Percentiles rank a stretch among this genome's conserved stretches.
These are phyloP conservation scores for Melanostoma scalare DNA, from an alignment of 2,888 invertebrate genomes.

Conservation along the genomic window DNA sequence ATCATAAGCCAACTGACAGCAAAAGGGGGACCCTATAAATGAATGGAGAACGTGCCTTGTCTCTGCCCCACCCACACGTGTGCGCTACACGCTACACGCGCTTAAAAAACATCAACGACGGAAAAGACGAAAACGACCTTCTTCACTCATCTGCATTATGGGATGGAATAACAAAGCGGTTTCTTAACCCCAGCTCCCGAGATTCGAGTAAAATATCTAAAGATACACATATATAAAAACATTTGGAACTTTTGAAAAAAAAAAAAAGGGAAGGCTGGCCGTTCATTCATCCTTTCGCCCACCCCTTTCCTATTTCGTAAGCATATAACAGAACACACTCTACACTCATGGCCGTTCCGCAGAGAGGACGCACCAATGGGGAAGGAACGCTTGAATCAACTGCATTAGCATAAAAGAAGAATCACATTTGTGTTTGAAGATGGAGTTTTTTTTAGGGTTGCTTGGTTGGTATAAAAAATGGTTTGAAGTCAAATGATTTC, in stretches of 20 bases:
- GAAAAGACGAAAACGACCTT: constrained; percentile 46
- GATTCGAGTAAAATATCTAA: constrained; percentile 2
- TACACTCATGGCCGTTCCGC: constrained; percentile 37
- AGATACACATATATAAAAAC: constrained; percentile 2
- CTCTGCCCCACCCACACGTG: constrained; percentile 66
- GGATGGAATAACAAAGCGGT: constrained; percentile 60
- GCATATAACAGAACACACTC: constrained; percentile 5
- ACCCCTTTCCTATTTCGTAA: constrained; percentile 59
- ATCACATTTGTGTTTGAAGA: constrained; percentile 49
- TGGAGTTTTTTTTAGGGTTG: constrained; percentile 66
- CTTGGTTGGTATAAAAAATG: constrained; percentile 15
- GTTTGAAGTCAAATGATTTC: constrained; percentile 24
- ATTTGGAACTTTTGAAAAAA: constrained; percentile 15
- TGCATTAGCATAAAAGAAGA: constrained; percentile 68
- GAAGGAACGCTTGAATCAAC: constrained; percentile 52
- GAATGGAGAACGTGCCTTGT: constrained; percentile 70
- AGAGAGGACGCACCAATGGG: constrained; percentile 61
- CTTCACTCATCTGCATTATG: constrained; percentile 68
- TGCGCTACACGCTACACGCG: constrained; percentile 41
- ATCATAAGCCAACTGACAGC: constrained; percentile 64
- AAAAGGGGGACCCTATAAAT: constrained; percentile 59
- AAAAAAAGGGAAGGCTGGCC: constrained; percentile 43
- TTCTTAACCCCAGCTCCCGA: constrained; percentile 59
- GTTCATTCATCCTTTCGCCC: constrained; percentile 66
- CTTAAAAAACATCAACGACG: constrained; percentile 54